phyloP scores from a whole-genome alignment of 2,888 invertebrate species.

The Sarcophaga variegata region DNA sequence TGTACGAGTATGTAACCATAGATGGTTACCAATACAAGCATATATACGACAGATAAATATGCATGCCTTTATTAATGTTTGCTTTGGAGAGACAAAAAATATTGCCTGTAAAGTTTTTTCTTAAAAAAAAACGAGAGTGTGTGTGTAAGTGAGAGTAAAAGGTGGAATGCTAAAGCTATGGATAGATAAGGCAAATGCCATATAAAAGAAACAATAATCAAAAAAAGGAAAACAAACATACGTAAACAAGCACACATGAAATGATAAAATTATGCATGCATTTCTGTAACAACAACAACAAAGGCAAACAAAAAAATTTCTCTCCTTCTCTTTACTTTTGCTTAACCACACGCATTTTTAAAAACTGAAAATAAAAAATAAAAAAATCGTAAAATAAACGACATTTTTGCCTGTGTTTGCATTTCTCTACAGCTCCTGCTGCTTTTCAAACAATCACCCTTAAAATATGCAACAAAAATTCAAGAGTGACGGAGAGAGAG shows the following conservation, averaged over 20 bases:
- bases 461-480: constrained; percentile 25
- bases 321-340: not conserved
- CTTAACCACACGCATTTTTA: too few relatives aligned
- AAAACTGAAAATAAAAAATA: too few relatives aligned
- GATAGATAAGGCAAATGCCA: constrained; percentile 3
- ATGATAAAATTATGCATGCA: constrained; percentile 62
- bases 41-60: too few relatives aligned
- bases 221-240: constrained; percentile 9
- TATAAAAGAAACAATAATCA: not conserved
- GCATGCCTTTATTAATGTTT: too few relatives aligned
- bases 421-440: not conserved
- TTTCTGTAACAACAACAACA: constrained; percentile 9
- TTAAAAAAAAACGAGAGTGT: not conserved
- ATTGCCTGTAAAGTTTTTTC: too few relatives aligned
- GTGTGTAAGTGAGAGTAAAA: not conserved
- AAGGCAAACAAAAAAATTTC: not conserved
- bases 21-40: too few relatives aligned
- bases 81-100: too few relatives aligned
- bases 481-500: not conserved
- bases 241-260: constrained; percentile 55
- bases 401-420: not conserved
- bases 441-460: not conserved
- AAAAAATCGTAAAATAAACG: constrained; percentile 21
- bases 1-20: not conserved
- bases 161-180: too few relatives aligned